phyloP scores from a whole-genome alignment of 2,888 invertebrate genomes.

The Microchrysa polita region DNA sequence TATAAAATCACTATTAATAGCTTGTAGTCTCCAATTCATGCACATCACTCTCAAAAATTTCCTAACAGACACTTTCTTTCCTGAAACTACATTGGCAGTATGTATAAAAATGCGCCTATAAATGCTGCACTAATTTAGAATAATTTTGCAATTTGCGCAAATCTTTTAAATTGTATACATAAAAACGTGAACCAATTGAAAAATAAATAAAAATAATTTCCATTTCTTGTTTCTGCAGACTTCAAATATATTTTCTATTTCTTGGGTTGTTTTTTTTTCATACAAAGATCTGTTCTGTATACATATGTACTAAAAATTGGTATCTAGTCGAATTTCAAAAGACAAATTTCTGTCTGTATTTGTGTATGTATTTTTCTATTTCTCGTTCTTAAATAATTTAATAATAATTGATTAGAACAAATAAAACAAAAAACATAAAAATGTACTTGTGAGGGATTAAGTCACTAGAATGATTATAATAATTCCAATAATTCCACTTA shows the following conservation, averaged over 20 bases:
- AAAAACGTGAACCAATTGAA: background rate
- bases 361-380: background rate
- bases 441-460: conserved; percentile 31
- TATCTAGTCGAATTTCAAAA: conserved; percentile 28
- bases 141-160: background rate
- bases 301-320: conserved; percentile 17
- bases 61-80: background rate
- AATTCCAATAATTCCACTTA: background rate
- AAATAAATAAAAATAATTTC: background rate
- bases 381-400: conserved; percentile 34
- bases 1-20: background rate
- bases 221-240: too few relatives aligned
- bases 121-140: too few relatives aligned
- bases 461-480: conserved; percentile 20
- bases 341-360: conserved; percentile 21
- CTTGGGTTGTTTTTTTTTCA: background rate
- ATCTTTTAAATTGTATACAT: background rate
- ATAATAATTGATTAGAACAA: too few relatives aligned
- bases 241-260: too few relatives aligned
- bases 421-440: conserved; percentile 11
- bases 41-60: background rate
- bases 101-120: background rate
- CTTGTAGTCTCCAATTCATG: background rate
- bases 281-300: conserved; percentile 14
- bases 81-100: background rate